Evolutionary conservation across 2,113 vertebrate species (phyloP), one percentile per base, ranked within the genome.

Genomic region (Brachyhypopomus occidentalis): DNA sequence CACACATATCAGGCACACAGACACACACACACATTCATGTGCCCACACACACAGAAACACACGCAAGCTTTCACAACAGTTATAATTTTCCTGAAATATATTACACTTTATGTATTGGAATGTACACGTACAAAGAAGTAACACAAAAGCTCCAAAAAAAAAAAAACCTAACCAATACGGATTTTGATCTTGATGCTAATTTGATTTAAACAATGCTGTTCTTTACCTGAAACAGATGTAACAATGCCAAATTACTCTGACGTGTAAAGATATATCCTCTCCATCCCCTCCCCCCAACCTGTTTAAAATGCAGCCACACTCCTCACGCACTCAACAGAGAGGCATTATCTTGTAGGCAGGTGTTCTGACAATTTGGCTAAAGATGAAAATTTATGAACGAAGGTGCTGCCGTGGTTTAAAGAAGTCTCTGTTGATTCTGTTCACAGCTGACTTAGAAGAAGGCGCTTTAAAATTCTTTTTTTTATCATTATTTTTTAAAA

Each of bases 351-450:
- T 72, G 34, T 36, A 71, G 69, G 62, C 75, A 78, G 63, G 84
- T 80, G 79, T 78, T 45, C 25, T 45, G 55, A 52, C 79, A 25
- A 70, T 80, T 38, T 48, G 66, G 27, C n/a, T 77, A 48, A 77
- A 78, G 64, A 79, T 72, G 66, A 71, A 64, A 78, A 74, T 55
- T 14, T 52, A 70, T 71, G 58, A 72, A 72, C 12, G 67, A 16
- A 55, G 41, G 66, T 9, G 2, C 9, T 58, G 77, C 20, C 23
- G 8, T 38, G 76, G 45, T 69, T 67, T 38, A 69, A 78, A 58
- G 45, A 23, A 56, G 75, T 55, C 75, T 55, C 75, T 55, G 41
- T 55, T 64, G 41, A 77, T 72, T 71, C 71, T 16, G 48, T 55
- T 59, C 41, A 62, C n/a, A 12, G 30, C 55, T 38, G 27, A 52